Evolutionary conservation across 2,113 vertebrate species (phyloP).

Genomic region (Pogona vitticeps): DNA sequence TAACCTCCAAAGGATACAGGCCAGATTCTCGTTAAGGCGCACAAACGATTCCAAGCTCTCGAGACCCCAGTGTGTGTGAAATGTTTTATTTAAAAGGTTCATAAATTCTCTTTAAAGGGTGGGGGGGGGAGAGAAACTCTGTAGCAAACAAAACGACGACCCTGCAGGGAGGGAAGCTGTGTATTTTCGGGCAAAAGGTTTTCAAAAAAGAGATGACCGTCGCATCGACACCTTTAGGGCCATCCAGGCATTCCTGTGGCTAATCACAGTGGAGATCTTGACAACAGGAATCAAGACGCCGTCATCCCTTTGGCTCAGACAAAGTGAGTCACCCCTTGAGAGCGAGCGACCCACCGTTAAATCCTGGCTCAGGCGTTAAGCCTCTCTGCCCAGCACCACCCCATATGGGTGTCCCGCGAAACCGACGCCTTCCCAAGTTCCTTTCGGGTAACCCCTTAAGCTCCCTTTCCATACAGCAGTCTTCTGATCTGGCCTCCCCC

Average conservation of each 20-base stretch:
- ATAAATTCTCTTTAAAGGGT: too few species aligned
- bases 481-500: too few species aligned
- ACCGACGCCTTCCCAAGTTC: too few species aligned
- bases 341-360: too few species aligned
- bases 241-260: constrained; percentile 19
- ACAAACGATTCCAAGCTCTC: not conserved
- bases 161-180: constrained; percentile 3
- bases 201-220: not conserved
- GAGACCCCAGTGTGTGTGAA: not conserved
- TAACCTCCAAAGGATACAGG: not conserved
- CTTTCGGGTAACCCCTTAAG: too few species aligned
- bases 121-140: not conserved
- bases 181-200: constrained; percentile 49
- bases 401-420: too few species aligned
- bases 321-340: not conserved
- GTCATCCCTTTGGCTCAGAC: not conserved
- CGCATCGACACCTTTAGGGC: not conserved
- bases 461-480: too few species aligned
- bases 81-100: not conserved
- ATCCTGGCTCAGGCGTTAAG: too few species aligned
- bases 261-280: not conserved
- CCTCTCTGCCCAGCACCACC: too few species aligned
- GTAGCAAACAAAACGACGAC: constrained; percentile 26
- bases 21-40: not conserved
- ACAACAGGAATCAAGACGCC: too few species aligned